Percentiles rank a stretch among this genome's conserved stretches.
Evolutionary conservation across 1,140 invertebrate genomes (phyloP).

Genomic region (Triops longicaudatus): DNA sequence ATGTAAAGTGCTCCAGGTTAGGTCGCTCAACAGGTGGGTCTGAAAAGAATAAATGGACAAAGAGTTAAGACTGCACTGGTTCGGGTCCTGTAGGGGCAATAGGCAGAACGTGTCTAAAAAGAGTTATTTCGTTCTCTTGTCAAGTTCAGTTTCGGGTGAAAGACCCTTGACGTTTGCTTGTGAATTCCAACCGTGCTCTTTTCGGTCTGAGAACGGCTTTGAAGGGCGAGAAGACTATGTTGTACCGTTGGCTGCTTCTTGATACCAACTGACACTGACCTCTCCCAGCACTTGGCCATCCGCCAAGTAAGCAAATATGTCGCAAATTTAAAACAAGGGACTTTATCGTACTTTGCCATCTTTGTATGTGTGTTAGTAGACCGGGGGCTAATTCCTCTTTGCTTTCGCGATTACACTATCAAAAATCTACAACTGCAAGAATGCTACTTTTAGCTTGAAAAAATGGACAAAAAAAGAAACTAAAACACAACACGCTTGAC

Average conservation of each 20-base stretch:
- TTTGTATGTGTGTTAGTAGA: background rate
- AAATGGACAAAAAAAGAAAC: background rate
- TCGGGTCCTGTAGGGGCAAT: background rate
- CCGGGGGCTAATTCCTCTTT: background rate
- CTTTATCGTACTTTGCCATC: background rate
- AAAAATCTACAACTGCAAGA: too few species aligned
- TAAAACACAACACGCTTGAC: background rate
- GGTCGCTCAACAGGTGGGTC: slow-evolving; percentile 21
- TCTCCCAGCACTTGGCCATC: background rate
- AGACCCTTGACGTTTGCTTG: background rate
- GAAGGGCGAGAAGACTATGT: background rate
- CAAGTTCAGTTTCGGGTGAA: background rate
- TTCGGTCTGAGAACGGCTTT: background rate
- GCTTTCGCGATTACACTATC: background rate
- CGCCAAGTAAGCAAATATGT: background rate
- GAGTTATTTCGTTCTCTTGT: background rate
- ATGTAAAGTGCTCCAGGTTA: slow-evolving; percentile 23
- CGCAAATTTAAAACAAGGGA: background rate
- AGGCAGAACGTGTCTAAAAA: background rate
- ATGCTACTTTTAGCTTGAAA: too few species aligned
- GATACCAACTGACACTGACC: background rate
- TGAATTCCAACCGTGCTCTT: background rate
- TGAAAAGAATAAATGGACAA: background rate
- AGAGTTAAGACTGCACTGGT: background rate
- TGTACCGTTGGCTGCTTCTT: background rate